These are phyloP conservation scores for Aulostomus chinensis DNA, from an alignment of 2,797 vertebrate species.

Conservation along the genomic window DNA sequence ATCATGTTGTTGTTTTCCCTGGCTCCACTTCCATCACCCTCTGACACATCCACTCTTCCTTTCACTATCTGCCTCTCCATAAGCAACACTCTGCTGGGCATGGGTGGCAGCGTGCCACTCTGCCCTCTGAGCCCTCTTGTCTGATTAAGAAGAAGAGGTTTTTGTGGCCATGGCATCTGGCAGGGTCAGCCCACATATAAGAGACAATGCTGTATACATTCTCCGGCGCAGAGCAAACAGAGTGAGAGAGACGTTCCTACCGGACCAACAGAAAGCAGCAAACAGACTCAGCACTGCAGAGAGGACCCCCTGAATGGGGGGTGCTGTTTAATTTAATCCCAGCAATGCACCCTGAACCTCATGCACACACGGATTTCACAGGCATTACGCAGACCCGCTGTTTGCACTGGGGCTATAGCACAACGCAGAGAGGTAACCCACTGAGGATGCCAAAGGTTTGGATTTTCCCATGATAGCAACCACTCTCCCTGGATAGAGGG, in stretches of 20 bases:
- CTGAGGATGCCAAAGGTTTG: constrained; percentile 82
- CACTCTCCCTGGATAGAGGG: constrained; percentile 65
- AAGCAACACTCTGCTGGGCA: constrained; percentile 26
- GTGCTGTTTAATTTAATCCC: constrained; percentile 77
- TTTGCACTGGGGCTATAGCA: constrained; percentile 74
- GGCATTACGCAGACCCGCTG: constrained; percentile 74
- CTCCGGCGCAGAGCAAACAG: constrained; percentile 70
- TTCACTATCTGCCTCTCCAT: background rate
- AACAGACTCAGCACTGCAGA: constrained; percentile 58
- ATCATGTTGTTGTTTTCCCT: constrained; percentile 40
- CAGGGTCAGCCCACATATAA: constrained; percentile 63
- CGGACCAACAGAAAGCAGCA: constrained; percentile 68
- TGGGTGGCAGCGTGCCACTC: constrained; percentile 77
- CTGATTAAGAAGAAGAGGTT: constrained; percentile 77
- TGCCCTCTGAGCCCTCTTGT: constrained; percentile 75
- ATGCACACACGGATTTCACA: constrained; percentile 74
- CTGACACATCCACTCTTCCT: constrained; percentile 9
- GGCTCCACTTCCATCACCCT: constrained; percentile 18
- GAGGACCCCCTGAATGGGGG: constrained; percentile 71
- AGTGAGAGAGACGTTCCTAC: constrained; percentile 65
- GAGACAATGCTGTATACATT: constrained; percentile 72
- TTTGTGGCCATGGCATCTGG: constrained; percentile 79
- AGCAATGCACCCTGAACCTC: constrained; percentile 69
- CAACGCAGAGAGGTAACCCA: constrained; percentile 69
- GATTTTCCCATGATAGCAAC: constrained; percentile 82